Evolutionary conservation across 2,797 vertebrate species (phyloP).

Genomic region (Hyperoplus lanceolatus): DNA sequence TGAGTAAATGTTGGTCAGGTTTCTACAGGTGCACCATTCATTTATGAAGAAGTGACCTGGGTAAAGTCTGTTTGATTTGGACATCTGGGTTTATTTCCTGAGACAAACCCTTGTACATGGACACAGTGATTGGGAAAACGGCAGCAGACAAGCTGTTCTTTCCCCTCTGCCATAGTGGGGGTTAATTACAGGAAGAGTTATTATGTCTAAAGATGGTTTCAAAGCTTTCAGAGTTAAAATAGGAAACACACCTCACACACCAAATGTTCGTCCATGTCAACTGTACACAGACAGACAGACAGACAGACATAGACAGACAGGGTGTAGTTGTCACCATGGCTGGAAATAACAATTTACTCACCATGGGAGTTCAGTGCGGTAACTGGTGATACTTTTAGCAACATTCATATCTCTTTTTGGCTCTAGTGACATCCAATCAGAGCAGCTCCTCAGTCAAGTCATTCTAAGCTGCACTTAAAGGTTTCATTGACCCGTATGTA

Average conservation of each 20-base stretch:
- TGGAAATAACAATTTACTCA: slow-evolving; percentile 73
- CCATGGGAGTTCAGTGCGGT: slow-evolving; percentile 33
- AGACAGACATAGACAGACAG: slow-evolving; percentile 19
- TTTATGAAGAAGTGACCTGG: neutral
- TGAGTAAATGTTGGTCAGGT: neutral
- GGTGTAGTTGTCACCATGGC: slow-evolving; percentile 65
- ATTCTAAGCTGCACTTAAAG: slow-evolving; percentile 18
- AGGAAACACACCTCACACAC: slow-evolving; percentile 61
- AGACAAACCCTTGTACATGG: slow-evolving; percentile 19
- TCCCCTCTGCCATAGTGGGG: slow-evolving; percentile 41
- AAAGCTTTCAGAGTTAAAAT: slow-evolving; percentile 71
- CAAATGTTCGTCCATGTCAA: slow-evolving; percentile 70
- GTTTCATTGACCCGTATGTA: slow-evolving; percentile 2
- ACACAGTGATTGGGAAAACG: slow-evolving; percentile 29
- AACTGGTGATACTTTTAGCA: slow-evolving; percentile 37
- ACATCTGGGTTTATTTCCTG: neutral
- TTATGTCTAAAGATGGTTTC: slow-evolving; percentile 63
- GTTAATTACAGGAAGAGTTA: slow-evolving; percentile 57
- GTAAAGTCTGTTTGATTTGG: neutral
- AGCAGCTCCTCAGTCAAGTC: slow-evolving; percentile 19
- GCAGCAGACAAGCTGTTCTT: slow-evolving; percentile 40
- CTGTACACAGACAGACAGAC: slow-evolving; percentile 43
- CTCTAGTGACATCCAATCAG: slow-evolving; percentile 28
- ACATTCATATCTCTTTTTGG: slow-evolving; percentile 19
- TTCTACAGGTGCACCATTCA: neutral